A percentile compares a stretch with the other conserved stretches of the same genome.
phyloP scores from a whole-genome alignment of 2,888 invertebrate species.

The Cerastoderma edule region DNA sequence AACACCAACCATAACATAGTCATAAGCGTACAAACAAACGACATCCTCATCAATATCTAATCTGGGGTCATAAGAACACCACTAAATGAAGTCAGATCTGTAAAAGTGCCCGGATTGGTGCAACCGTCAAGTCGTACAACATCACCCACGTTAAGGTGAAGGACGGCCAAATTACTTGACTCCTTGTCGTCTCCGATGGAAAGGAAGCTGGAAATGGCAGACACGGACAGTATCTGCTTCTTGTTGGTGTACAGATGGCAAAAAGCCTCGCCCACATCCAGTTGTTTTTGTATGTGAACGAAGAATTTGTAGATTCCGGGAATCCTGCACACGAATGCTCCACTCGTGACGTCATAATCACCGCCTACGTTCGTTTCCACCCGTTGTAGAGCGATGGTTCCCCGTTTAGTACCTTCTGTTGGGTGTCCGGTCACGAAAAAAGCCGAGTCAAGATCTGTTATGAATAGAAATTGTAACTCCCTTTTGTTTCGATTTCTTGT shows the following conservation, averaged over 20 bases:
- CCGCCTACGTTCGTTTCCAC: slow-evolving; percentile 40
- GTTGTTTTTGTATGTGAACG: slow-evolving; percentile 44
- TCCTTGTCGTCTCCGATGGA: background rate
- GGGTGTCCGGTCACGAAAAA: slow-evolving; percentile 30
- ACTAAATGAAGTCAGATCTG: slow-evolving; percentile 3
- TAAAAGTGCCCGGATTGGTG: slow-evolving; percentile 4
- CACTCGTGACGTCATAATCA: slow-evolving; percentile 40
- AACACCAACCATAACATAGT: too few species aligned
- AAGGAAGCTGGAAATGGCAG: background rate
- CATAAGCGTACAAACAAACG: too few species aligned
- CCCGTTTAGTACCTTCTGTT: slow-evolving; percentile 9
- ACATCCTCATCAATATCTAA: background rate
- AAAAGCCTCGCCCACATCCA: slow-evolving; percentile 31
- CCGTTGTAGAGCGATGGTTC: slow-evolving; percentile 18
- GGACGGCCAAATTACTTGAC: slow-evolving; percentile 16
- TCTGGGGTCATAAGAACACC: slow-evolving; percentile 1
- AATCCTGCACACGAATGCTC: slow-evolving; percentile 37
- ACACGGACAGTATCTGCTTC: slow-evolving; percentile 3
- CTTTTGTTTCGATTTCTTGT: too few species aligned
- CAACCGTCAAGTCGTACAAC: background rate
- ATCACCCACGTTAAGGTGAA: slow-evolving; percentile 12
- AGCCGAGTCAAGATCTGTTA: slow-evolving; percentile 23
- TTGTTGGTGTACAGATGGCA: slow-evolving; percentile 21
- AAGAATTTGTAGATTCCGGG: slow-evolving; percentile 49
- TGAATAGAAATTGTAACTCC: too few species aligned